Evolutionary conservation across 2,797 vertebrate species (phyloP), one percentile per base, ranked within the genome.

Genomic region (Sylvia borin): DNA sequence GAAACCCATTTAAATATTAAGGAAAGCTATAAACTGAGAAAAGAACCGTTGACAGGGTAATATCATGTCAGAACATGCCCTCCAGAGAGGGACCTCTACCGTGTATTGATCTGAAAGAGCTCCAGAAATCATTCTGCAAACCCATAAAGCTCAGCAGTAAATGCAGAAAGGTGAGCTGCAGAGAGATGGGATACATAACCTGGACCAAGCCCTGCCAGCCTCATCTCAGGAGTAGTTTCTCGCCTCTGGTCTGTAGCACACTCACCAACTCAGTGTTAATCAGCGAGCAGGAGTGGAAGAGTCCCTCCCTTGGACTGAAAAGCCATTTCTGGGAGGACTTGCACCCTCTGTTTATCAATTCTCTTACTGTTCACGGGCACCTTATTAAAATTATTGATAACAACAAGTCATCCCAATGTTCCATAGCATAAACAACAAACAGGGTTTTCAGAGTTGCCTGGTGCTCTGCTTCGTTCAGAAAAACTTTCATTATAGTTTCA

Each of bases 1-100:
- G 85, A 94, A 96, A 82, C 34, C 91, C 91, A 95, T 94, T 96
- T 96, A 95, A 93, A 93, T 96, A 92, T 94, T 93, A 97, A 97
- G 82, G 83, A 88, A 60, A 82, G 77, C 85, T 92, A 96, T 95
- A 96, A 94, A 96, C 74, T 1, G 8, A 92, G 90, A 95, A 93
- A 24, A 92, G 80, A 93, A 92, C 0, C 24, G 7, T 75, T 88
- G 55, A 85, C 91, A 90, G 79, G 67, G 80, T 87, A 95, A 92
- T 95, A 94, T 95, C 92, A 95, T 73, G 79, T 91, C 93, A 93
- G 95, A 93, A 92, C 66, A 70, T 94, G 76, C 82, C 79, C 94
- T 95, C 89, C 76, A 88, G 92, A 95, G 91, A 91, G 72, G 26
- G 40, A 85, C 64, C 5, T 6, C 81, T 95, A 54, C 74, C 31